phyloP scores from a whole-genome alignment of 2,888 invertebrate genomes.

The Chloroclystis v-ata region DNA sequence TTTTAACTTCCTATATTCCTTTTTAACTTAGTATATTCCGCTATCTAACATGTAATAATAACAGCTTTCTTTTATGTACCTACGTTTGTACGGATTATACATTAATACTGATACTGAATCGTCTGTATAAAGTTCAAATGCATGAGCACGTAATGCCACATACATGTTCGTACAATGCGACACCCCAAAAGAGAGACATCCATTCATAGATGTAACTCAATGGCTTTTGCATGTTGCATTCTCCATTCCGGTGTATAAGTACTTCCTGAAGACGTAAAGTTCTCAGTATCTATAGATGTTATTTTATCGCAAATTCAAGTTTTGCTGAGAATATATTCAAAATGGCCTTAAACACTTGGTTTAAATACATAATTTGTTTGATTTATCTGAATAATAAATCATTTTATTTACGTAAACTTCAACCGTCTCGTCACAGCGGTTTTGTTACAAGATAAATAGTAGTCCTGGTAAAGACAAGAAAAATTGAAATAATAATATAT shows the following conservation, averaged over 20 bases:
- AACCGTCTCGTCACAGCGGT: conserved; percentile 9
- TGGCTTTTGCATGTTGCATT: conserved; percentile 65
- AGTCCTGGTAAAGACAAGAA: too few relatives aligned
- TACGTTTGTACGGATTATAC: neutral
- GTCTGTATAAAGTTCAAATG: conserved; percentile 7
- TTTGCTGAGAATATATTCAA: too few relatives aligned
- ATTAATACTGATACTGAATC: conserved; percentile 1
- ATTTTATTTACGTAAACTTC: conserved; percentile 8
- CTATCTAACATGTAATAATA: too few relatives aligned
- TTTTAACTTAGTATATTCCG: too few relatives aligned
- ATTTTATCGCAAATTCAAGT: too few relatives aligned
- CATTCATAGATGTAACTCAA: conserved; percentile 52
- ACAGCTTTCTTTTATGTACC: too few relatives aligned
- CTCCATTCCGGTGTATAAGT: conserved; percentile 33
- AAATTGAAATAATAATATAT: too few relatives aligned
- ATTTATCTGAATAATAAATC: too few relatives aligned
- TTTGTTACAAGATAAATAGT: conserved; percentile 9
- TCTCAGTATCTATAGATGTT: too few relatives aligned
- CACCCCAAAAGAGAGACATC: conserved; percentile 40
- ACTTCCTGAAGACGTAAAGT: conserved; percentile 31
- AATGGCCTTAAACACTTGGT: too few relatives aligned
- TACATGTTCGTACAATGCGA: conserved; percentile 42
- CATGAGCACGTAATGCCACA: conserved; percentile 34
- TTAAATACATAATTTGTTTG: too few relatives aligned
- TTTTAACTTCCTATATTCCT: too few relatives aligned